Percentiles rank a stretch among this genome's conserved stretches.
These are phyloP conservation scores for Liasis olivaceus DNA, from an alignment of 2,797 vertebrate species.

Conservation along the genomic window DNA sequence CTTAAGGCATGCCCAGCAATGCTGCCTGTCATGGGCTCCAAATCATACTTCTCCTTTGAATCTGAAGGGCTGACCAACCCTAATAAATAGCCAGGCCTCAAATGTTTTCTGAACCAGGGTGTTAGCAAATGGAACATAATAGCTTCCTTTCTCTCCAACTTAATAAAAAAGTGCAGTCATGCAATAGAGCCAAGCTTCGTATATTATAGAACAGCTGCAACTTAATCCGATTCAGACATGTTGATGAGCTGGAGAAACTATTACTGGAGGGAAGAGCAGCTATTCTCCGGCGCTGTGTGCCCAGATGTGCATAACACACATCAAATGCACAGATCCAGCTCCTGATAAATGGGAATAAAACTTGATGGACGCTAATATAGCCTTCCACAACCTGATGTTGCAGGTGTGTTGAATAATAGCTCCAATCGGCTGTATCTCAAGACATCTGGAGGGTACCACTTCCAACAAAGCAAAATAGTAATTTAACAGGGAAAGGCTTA, in stretches of 20 bases:
- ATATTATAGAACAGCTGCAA: background rate
- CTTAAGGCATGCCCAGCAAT: background rate
- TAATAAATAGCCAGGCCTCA: background rate
- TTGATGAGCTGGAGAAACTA: background rate
- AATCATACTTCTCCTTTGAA: background rate
- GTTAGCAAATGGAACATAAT: background rate
- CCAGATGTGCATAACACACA: background rate
- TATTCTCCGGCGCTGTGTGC: background rate
- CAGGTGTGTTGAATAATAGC: background rate
- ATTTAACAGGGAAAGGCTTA: background rate
- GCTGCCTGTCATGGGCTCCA: background rate
- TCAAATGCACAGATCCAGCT: background rate
- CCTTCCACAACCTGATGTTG: background rate
- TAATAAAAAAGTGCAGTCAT: background rate
- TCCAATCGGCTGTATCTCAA: background rate
- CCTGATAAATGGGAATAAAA: background rate
- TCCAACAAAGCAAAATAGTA: background rate
- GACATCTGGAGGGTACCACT: background rate
- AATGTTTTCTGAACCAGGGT: background rate
- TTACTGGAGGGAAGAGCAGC: background rate
- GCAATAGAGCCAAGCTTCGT: background rate
- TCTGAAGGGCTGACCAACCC: background rate
- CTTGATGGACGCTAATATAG: background rate
- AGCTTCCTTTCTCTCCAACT: background rate
- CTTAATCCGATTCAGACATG: conserved; percentile 1